Evolutionary conservation across 2,797 vertebrate genomes (phyloP), one percentile per base, ranked within the genome.

Genomic region (Arctocebus calabarensis): DNA sequence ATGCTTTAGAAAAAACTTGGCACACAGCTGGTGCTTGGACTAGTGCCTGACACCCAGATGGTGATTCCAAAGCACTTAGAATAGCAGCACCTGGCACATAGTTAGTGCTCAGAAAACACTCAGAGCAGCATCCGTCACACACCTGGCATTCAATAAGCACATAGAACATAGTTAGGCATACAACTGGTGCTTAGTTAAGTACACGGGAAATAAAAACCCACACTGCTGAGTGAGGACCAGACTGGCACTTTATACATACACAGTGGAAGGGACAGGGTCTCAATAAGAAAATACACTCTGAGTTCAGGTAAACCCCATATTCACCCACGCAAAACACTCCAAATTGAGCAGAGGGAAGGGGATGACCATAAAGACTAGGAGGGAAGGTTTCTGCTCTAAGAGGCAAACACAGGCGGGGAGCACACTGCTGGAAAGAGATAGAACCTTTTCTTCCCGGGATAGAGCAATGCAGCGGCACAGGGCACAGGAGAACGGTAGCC

Each of bases 281-380:
- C 75, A 27, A 52, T 97, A 98, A 97, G 96, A 98, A 98, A 98
- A 98, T 97, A 98, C 97, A 96, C 88, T 97, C 96, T 97, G 96
- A 94, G 92, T 96, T 92, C 88, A 94, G 62, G 88, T 84, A 43
- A 84, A 92, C 66, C 71, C 77, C 40, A 87, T 89, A 64, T 61
- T 86, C 90, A 78, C 85, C 92, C 79, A 90, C 23, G 57, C 71
- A 88, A 71, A 79, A 94, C 92, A 94, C 48, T 90, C 68, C 68
- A 70, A 61, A 61, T 19, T 73, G 84, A 88, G 40, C 40, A 94
- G 94, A 23, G 61, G 83, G 93, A 62, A 88, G 77, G 68, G 52
- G 64, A 91, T 64, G 66, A 95, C 75, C 96, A 97, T 97, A 98
- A 97, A 96, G 88, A 93, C 73, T 73, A 89, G 48, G 57, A 85